A percentile compares a stretch with the other conserved stretches of the same genome.
phyloP scores from a whole-genome alignment of 1,140 invertebrate genomes.

The Diuraphis noxia region DNA sequence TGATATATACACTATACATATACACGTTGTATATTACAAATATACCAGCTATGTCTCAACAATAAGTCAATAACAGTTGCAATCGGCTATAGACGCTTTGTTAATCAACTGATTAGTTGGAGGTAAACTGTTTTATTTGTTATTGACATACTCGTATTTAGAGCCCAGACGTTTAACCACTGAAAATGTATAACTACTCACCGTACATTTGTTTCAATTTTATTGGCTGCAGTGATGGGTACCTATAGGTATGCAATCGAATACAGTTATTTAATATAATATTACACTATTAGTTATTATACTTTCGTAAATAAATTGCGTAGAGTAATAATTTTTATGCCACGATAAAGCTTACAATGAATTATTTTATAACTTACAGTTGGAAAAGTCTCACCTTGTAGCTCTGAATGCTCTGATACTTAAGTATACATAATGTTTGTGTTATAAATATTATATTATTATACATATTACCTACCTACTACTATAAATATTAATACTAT shows the following conservation, averaged over 20 bases:
- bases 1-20: too few relatives aligned
- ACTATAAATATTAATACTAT: neutral
- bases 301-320: neutral
- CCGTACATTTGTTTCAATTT: neutral
- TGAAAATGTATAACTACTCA: neutral
- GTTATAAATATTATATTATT: neutral
- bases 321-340: neutral
- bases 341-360: neutral
- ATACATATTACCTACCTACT: neutral
- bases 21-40: neutral
- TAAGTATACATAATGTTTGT: neutral
- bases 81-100: too few relatives aligned
- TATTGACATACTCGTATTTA: neutral
- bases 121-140: neutral
- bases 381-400: neutral
- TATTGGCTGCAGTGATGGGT: neutral
- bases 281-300: neutral
- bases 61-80: neutral
- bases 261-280: neutral
- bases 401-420: neutral
- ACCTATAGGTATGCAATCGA: neutral
- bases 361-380: neutral
- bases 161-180: neutral
- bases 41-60: neutral
- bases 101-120: neutral